Evolutionary conservation across 1,140 invertebrate species (phyloP), one percentile per base, ranked within the genome.

Genomic region (Holcopasites calliopsidis): DNA sequence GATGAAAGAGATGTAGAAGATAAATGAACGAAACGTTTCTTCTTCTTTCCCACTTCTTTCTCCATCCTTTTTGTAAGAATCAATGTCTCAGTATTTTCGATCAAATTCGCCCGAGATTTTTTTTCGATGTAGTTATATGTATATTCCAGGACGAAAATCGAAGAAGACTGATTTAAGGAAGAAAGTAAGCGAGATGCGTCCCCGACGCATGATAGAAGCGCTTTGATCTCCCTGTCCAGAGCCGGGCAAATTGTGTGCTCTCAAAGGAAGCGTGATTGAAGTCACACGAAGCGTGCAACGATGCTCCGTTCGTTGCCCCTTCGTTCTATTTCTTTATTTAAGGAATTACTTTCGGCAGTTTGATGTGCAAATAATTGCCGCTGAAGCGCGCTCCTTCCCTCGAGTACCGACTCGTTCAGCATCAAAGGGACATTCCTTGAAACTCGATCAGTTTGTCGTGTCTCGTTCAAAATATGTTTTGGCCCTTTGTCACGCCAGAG

Each of bases 231-330:
- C 40, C 54, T 70, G 26, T 13, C 28, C 58, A n/a, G 52, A 52
- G 58, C 50, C 60, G 66, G 52, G 52, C 64, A 52, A 44, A 80
- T 74, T 66, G 71, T 66, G 61, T 26, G 49, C 28, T 62, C 62
- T 70, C 72, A 80, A 81, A 81, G 72, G 65, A 65, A 42, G 8
- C 50, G 33, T 72, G 79, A 81, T 81, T 76, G 64, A 81, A 76
- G 78, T 81, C 52, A 81, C 65, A 73, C 79, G 77, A 80, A 76
- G 64, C 79, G 60, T 80, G 72, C 77, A 76, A 65, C 55, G 47
- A 23, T 64, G 33, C 69, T 52, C 33, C 69, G 58, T 40, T 47
- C 44, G 13, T 64, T 50, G 33, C 26, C 58, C 11, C 49, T 38
- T 1, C 58, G 47, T 72, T 64, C 40, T 64, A 64, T 72, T 72